phyloP scores from a whole-genome alignment of 2,888 invertebrate genomes.

The Pherbina coryleti region DNA sequence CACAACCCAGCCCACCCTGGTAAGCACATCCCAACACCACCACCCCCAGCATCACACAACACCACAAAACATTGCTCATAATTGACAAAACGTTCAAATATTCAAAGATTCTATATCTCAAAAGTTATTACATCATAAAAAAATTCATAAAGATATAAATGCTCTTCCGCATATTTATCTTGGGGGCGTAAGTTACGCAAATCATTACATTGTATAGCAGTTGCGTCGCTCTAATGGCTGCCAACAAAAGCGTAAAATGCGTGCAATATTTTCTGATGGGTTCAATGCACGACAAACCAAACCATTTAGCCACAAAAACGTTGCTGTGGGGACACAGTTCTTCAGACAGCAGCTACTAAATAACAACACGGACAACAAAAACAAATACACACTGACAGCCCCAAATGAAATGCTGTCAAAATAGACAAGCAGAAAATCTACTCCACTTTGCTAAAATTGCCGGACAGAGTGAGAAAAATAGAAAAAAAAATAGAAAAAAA shows the following conservation, averaged over 20 bases:
- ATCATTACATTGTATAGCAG: neutral
- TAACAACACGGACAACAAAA: neutral
- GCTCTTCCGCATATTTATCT: neutral
- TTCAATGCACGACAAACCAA: constrained; percentile 4
- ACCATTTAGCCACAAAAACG: neutral
- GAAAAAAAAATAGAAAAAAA: no score
- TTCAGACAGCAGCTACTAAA: neutral
- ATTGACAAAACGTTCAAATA: constrained; percentile 19
- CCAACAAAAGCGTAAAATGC: constrained; percentile 19
- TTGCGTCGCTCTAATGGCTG: neutral
- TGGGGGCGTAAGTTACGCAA: neutral
- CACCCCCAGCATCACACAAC: no score
- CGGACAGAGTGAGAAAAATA: no score
- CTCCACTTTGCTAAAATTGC: neutral
- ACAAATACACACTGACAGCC: constrained; percentile 8
- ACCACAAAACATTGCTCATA: constrained; percentile 1
- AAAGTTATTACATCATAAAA: constrained; percentile 26
- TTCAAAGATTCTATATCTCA: neutral
- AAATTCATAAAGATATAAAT: neutral
- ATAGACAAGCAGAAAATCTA: neutral
- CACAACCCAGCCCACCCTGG: no score
- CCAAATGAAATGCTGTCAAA: neutral
- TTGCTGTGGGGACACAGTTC: neutral
- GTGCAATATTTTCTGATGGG: constrained; percentile 25
- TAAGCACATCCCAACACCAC: no score